Evolutionary conservation across 2,797 vertebrate genomes (phyloP).

Genomic region (Antrozous pallidus): DNA sequence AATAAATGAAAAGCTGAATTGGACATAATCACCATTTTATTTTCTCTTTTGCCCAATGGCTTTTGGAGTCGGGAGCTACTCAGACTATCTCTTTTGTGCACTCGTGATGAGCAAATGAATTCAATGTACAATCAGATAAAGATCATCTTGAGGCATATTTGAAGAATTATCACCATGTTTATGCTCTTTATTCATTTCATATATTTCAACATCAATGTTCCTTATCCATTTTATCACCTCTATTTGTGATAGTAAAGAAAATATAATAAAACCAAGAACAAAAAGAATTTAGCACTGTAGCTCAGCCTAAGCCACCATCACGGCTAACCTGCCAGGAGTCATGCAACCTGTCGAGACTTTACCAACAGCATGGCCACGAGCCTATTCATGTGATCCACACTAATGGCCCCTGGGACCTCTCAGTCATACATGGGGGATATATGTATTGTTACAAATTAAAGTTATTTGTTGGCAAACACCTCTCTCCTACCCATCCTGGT

Average conservation of each 20-base stretch:
- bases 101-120: fast-evolving
- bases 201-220: not conserved
- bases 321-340: not conserved
- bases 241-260: not conserved
- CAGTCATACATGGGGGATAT: not conserved
- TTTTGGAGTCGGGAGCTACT: not conserved
- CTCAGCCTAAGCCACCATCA: not conserved
- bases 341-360: not conserved
- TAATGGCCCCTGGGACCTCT: fast-evolving
- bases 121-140: not conserved
- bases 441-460: not conserved
- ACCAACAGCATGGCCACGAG: fast-evolving
- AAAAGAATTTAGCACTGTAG: not conserved
- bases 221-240: not conserved
- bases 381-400: not conserved
- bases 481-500: not conserved
- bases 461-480: not conserved
- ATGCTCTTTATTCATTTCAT: not conserved
- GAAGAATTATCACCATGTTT: not conserved
- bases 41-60: not conserved
- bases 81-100: not conserved
- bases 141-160: not conserved
- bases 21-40: not conserved
- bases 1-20: conserved; percentile 42
- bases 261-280: conserved; percentile 1